phyloP scores from a whole-genome alignment of 2,888 invertebrate species.

The Proisotoma minuta region DNA sequence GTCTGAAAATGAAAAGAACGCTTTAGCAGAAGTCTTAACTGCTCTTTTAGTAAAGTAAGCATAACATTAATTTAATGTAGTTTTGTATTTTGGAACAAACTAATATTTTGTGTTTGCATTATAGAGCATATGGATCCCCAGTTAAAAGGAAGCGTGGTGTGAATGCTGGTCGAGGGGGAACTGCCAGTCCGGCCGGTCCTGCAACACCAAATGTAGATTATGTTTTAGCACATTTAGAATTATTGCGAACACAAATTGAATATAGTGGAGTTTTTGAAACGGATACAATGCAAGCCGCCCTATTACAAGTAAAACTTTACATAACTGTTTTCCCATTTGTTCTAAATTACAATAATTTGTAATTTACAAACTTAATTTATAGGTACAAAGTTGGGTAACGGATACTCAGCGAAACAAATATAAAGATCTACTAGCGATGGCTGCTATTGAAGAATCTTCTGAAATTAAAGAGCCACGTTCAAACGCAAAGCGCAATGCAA shows the following conservation, averaged over 20 bases:
- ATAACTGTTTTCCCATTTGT: neutral
- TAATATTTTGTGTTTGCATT: neutral
- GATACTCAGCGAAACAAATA: slow-evolving; percentile 87
- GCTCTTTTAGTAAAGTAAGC: slow-evolving; percentile 50
- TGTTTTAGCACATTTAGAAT: slow-evolving; percentile 86
- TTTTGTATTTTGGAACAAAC: neutral
- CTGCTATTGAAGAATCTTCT: slow-evolving; percentile 72
- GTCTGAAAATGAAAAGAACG: slow-evolving; percentile 80
- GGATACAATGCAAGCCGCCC: slow-evolving; percentile 84
- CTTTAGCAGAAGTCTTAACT: slow-evolving; percentile 54
- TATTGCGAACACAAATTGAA: slow-evolving; percentile 69
- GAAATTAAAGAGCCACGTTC: slow-evolving; percentile 36
- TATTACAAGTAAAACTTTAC: slow-evolving; percentile 61
- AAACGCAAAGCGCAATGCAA: slow-evolving; percentile 49
- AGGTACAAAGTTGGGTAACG: slow-evolving; percentile 53
- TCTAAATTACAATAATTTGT: neutral
- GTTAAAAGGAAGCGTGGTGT: slow-evolving; percentile 76
- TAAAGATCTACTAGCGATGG: slow-evolving; percentile 80
- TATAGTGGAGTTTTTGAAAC: slow-evolving; percentile 68
- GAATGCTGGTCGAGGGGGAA: slow-evolving; percentile 57
- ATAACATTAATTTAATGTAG: neutral
- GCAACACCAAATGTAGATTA: slow-evolving; percentile 42
- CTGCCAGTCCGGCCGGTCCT: slow-evolving; percentile 44
- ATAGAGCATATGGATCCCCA: slow-evolving; percentile 73
- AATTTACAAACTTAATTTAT: neutral